Percentiles rank a stretch among this genome's conserved stretches.
Conservation (phyloP, 2,797 vertebrate species). For the Melanogrammus aeglefinus region DNA sequence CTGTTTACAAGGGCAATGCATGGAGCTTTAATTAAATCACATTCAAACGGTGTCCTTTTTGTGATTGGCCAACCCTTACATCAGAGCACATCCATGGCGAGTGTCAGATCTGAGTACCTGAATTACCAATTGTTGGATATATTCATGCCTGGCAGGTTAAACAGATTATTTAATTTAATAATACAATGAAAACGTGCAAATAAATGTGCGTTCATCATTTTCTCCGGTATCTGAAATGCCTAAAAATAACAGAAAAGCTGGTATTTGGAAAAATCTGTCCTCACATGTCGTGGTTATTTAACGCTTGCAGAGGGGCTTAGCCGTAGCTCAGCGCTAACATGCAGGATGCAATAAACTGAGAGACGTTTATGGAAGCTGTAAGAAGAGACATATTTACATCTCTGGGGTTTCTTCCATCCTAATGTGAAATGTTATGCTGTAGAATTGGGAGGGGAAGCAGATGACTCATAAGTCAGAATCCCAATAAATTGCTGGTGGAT, state of each 20-base stretch:
- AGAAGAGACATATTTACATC: not conserved
- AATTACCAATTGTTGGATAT: not conserved
- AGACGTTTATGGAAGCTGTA: not conserved
- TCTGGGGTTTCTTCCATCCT: not conserved
- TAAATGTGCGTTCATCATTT: not conserved
- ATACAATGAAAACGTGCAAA: not conserved
- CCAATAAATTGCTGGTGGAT: conserved; percentile 62
- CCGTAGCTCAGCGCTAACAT: not conserved
- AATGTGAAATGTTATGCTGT: not conserved
- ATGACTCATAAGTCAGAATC: conserved; percentile 33
- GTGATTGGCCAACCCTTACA: not conserved
- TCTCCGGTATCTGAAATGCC: no score
- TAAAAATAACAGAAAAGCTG: not conserved
- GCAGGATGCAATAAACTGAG: not conserved
- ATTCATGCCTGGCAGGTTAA: not conserved
- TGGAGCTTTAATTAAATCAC: not conserved
- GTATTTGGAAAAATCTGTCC: not conserved
- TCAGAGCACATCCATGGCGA: no score
- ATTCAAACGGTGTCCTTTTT: not conserved
- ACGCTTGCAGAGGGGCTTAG: not conserved
- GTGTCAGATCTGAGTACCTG: not conserved
- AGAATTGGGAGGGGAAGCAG: not conserved
- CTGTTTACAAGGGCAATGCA: not conserved
- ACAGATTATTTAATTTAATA: not conserved
- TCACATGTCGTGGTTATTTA: not conserved